These are phyloP conservation scores for Melinopterus prodromus DNA, from an alignment of 2,888 invertebrate genomes.

Conservation along the genomic window DNA sequence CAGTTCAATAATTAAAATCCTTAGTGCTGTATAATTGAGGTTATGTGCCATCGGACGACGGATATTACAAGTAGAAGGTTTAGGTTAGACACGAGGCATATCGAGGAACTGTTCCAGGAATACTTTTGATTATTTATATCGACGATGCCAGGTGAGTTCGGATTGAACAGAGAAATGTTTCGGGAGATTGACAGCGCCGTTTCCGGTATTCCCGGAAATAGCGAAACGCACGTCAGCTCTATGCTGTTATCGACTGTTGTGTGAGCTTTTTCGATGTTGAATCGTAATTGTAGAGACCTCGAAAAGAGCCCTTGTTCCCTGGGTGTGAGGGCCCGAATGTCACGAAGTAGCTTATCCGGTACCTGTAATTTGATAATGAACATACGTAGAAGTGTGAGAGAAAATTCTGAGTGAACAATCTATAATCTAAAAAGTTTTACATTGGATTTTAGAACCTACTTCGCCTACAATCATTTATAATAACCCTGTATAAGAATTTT, in stretches of 20 bases:
- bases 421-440: too few species aligned
- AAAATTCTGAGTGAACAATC: too few species aligned
- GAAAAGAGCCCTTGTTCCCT: slow-evolving; percentile 27
- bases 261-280: slow-evolving; percentile 30
- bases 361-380: slow-evolving; percentile 25
- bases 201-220: slow-evolving; percentile 28
- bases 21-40: slow-evolving; percentile 17
- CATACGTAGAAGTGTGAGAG: neutral
- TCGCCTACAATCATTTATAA: too few species aligned
- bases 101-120: slow-evolving; percentile 32
- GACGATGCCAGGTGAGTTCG: slow-evolving; percentile 28
- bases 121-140: slow-evolving; percentile 32
- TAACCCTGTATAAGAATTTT: neutral
- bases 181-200: slow-evolving; percentile 23
- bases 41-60: slow-evolving; percentile 32
- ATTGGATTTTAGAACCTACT: too few species aligned
- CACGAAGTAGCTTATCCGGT: slow-evolving; percentile 30
- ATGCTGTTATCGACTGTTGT: slow-evolving; percentile 23
- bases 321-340: slow-evolving; percentile 23
- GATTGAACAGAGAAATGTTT: slow-evolving; percentile 31
- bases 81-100: slow-evolving; percentile 19
- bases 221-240: slow-evolving; percentile 32
- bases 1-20: slow-evolving; percentile 7
- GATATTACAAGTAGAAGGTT: slow-evolving; percentile 30
- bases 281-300: slow-evolving; percentile 31